These are phyloP conservation scores for Burhinus bistriatus DNA, from an alignment of 2,113 vertebrate species.

Conservation along the genomic window DNA sequence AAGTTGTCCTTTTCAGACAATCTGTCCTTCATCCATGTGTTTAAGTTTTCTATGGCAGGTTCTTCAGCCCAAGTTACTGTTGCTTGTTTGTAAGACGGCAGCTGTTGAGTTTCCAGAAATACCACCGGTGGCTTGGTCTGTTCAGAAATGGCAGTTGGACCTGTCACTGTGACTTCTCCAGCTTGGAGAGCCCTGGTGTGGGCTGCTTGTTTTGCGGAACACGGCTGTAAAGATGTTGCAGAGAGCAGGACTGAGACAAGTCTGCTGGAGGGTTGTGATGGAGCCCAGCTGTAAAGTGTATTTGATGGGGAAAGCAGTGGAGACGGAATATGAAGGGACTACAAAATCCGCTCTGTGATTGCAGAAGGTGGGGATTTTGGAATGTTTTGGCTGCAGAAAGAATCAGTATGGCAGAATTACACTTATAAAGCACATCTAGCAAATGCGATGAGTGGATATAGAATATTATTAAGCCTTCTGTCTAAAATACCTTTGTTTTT, in stretches of 20 bases:
- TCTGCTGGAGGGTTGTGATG: background rate
- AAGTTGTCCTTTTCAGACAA: background rate
- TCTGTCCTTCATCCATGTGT: background rate
- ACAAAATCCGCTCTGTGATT: rapidly evolving
- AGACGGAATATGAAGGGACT: background rate
- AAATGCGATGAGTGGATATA: background rate
- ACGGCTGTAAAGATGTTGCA: background rate
- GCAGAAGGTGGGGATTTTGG: background rate
- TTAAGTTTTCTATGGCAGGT: background rate
- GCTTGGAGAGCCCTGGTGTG: background rate
- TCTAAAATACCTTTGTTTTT: background rate
- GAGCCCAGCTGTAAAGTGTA: background rate
- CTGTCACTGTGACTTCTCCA: rapidly evolving
- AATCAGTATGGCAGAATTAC: background rate
- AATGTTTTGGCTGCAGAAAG: background rate
- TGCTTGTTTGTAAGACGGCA: background rate
- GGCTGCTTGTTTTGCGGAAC: background rate
- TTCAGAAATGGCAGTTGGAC: background rate
- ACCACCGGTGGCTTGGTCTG: background rate
- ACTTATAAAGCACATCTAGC: background rate
- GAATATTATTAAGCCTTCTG: background rate
- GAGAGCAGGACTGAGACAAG: background rate
- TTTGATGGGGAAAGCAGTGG: background rate
- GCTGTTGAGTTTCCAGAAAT: background rate
- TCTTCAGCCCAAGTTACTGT: background rate